These are phyloP conservation scores for Dasysyrphus albostriatus DNA, from an alignment of 2,888 invertebrate genomes.

Conservation along the genomic window DNA sequence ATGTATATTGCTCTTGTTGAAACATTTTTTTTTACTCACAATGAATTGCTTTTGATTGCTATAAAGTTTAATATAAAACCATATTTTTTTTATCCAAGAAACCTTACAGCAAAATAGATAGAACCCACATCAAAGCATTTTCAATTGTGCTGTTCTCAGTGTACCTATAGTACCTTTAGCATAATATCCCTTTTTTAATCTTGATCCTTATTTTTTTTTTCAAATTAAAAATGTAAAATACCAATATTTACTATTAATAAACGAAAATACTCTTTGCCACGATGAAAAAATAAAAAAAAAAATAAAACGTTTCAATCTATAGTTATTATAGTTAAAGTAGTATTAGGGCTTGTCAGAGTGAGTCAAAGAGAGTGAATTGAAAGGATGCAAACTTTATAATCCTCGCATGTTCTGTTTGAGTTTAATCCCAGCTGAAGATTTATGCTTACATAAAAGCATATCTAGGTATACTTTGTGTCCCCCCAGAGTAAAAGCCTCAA, in stretches of 20 bases:
- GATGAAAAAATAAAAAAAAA: not conserved
- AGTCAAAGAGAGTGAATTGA: constrained; percentile 55
- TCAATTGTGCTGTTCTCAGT: not conserved
- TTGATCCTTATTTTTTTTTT: not conserved
- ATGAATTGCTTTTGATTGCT: too few species aligned
- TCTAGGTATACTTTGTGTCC: constrained; percentile 10
- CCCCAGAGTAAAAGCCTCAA: constrained; percentile 42
- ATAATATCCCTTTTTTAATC: not conserved
- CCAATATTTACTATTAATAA: constrained; percentile 4
- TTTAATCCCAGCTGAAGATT: constrained; percentile 42
- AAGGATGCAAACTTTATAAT: constrained; percentile 50
- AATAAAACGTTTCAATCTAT: constrained; percentile 10
- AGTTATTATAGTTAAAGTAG: constrained; percentile 3
- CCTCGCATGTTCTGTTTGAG: constrained; percentile 12
- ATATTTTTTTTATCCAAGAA: too few species aligned
- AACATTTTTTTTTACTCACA: too few species aligned
- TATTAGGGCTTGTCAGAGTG: not conserved
- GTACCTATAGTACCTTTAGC: not conserved
- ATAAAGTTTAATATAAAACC: too few species aligned
- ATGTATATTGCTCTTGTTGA: too few species aligned
- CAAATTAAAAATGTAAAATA: constrained; percentile 8
- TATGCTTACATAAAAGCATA: constrained; percentile 46
- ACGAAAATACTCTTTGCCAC: not conserved
- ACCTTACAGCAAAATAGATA: too few species aligned
- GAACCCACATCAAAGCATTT: not conserved